A percentile compares a stretch with the other conserved stretches of the same genome.
Evolutionary conservation across 2,113 vertebrate genomes (phyloP).

Genomic region (Protomyctophum bolini): DNA sequence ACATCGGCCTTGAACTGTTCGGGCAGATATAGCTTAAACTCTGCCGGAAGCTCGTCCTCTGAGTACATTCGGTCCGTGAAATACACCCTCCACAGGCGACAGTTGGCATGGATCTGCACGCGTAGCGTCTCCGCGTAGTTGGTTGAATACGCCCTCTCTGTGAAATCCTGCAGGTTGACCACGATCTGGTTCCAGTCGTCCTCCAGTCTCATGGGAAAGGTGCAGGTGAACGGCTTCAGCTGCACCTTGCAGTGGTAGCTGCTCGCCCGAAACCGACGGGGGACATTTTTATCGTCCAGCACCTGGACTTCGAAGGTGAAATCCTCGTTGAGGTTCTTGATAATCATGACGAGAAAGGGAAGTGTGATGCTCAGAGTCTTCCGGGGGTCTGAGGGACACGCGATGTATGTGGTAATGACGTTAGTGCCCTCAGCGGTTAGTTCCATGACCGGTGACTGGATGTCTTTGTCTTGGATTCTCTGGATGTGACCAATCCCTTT

Average conservation of each 20-base stretch:
- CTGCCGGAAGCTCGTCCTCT: slow-evolving; percentile 88
- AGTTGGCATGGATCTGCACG: slow-evolving; percentile 88
- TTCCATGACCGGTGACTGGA: slow-evolving; percentile 87
- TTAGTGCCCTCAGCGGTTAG: slow-evolving; percentile 83
- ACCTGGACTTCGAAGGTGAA: slow-evolving; percentile 93
- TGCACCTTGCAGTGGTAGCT: slow-evolving; percentile 90
- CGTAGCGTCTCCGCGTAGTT: slow-evolving; percentile 89
- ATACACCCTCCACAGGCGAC: slow-evolving; percentile 88
- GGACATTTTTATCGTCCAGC: slow-evolving; percentile 88
- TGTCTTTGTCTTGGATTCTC: slow-evolving; percentile 88
- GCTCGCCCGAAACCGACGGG: slow-evolving; percentile 86
- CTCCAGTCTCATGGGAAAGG: slow-evolving; percentile 90
- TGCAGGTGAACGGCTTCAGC: slow-evolving; percentile 91
- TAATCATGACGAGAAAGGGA: slow-evolving; percentile 90
- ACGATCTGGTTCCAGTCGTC: slow-evolving; percentile 92
- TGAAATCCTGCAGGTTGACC: slow-evolving; percentile 90
- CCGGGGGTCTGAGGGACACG: slow-evolving; percentile 88
- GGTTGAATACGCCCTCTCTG: slow-evolving; percentile 85
- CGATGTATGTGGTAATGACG: slow-evolving; percentile 90
- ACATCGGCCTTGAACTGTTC: slow-evolving; percentile 84
- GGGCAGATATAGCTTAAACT: slow-evolving; percentile 89
- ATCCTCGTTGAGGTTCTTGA: slow-evolving; percentile 91
- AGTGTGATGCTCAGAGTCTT: slow-evolving; percentile 89
- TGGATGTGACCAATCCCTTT: slow-evolving; percentile 85
- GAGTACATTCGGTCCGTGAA: slow-evolving; percentile 91